Evolutionary conservation across 2,113 vertebrate species (phyloP).

Genomic region (Fulmarus glacialis): DNA sequence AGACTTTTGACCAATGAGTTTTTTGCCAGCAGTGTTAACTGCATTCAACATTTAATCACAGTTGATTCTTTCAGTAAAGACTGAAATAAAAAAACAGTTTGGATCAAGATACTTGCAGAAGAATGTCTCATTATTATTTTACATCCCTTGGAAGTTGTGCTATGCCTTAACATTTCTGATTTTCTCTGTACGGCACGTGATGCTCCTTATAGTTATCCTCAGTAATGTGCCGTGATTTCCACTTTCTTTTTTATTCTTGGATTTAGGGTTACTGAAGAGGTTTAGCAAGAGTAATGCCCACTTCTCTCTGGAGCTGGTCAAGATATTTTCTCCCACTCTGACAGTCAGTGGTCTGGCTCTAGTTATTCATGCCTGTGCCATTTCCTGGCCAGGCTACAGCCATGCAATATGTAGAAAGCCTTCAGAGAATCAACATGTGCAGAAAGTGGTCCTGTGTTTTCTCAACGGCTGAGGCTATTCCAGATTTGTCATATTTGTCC

Average conservation of each 20-base stretch:
- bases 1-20: neutral
- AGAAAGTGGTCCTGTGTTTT: slow-evolving; percentile 6
- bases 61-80: neutral
- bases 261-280: neutral
- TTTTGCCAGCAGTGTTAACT: neutral
- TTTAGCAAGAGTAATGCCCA: neutral
- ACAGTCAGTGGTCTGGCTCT: neutral
- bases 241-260: neutral
- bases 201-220: neutral
- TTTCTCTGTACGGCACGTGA: neutral
- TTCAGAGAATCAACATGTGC: neutral
- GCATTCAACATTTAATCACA: neutral
- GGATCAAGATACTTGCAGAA: neutral
- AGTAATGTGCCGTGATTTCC: neutral
- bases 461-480: neutral
- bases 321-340: neutral
- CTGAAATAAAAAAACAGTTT: neutral
- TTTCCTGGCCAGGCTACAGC: neutral
- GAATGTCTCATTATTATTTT: neutral
- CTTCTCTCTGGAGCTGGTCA: neutral
- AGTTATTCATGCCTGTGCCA: neutral
- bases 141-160: neutral
- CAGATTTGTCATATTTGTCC: neutral
- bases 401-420: neutral
- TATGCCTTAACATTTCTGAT: neutral